These are phyloP conservation scores for Sturnira hondurensis DNA, from an alignment of 2,113 vertebrate species.

Conservation along the genomic window DNA sequence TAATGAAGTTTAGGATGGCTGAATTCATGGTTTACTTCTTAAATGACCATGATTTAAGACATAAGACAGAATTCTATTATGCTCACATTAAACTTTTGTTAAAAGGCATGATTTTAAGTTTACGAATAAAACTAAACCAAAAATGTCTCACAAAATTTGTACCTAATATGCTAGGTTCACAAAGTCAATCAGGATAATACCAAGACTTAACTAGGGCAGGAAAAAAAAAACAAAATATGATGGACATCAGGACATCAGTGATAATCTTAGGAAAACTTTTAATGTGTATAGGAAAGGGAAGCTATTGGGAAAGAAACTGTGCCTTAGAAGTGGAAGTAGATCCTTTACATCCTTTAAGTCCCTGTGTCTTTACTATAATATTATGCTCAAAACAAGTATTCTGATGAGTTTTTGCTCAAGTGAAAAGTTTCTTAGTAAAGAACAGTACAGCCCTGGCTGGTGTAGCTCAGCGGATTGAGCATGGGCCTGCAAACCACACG, in stretches of 20 bases:
- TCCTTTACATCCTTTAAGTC: background rate
- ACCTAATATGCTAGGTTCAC: background rate
- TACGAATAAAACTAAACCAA: background rate
- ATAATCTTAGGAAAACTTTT: background rate
- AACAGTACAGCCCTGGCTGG: background rate
- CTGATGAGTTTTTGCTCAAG: background rate
- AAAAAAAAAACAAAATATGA: background rate
- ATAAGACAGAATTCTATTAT: background rate
- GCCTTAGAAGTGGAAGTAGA: background rate
- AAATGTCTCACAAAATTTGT: background rate
- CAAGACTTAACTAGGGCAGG: background rate
- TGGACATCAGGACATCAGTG: background rate
- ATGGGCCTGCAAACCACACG: too few relatives aligned
- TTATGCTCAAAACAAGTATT: background rate
- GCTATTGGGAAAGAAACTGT: background rate
- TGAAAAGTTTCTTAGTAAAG: slow-evolving; percentile 33
- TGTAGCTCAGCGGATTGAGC: too few relatives aligned
- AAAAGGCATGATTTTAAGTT: background rate
- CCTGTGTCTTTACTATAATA: background rate
- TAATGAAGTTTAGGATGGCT: background rate
- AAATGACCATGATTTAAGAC: background rate
- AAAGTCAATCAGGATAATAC: background rate
- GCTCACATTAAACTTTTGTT: slow-evolving; percentile 10
- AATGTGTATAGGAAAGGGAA: background rate
- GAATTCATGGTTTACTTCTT: background rate